Evolutionary conservation across 1,140 invertebrate species (phyloP).

Genomic region (Saccostrea cuccullata): DNA sequence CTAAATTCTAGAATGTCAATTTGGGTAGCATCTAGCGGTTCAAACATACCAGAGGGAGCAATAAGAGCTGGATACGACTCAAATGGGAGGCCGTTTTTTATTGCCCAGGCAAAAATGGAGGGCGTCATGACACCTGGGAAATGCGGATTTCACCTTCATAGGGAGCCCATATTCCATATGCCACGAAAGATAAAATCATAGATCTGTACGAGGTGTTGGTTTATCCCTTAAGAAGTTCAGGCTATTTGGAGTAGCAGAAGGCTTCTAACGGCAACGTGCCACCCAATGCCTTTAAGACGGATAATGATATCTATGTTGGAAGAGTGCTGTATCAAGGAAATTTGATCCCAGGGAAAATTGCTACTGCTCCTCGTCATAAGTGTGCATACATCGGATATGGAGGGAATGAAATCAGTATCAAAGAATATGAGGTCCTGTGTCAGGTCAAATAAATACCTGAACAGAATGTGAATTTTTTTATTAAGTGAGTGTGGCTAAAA

Average conservation of each 20-base stretch:
- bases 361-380: not conserved
- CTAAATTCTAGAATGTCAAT: not conserved
- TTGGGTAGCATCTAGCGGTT: not conserved
- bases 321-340: not conserved
- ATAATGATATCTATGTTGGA: not conserved
- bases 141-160: constrained; percentile 16
- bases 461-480: too few relatives aligned
- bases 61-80: constrained; percentile 16
- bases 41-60: not conserved
- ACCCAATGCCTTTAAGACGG: not conserved
- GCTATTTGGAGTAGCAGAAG: not conserved
- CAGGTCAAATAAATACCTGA: not conserved
- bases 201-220: not conserved
- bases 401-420: not conserved
- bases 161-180: constrained; percentile 37
- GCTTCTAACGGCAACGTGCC: not conserved
- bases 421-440: not conserved
- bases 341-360: not conserved
- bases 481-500: too few relatives aligned
- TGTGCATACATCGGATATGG: not conserved
- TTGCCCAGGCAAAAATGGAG: not conserved
- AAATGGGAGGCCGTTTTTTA: constrained; percentile 4
- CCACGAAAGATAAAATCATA: not conserved
- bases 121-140: constrained; percentile 4
- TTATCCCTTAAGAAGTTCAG: not conserved